A percentile compares a stretch with the other conserved stretches of the same genome.
phyloP scores from a whole-genome alignment of 1,140 invertebrate species.

The Teleogryllus occipitalis region DNA sequence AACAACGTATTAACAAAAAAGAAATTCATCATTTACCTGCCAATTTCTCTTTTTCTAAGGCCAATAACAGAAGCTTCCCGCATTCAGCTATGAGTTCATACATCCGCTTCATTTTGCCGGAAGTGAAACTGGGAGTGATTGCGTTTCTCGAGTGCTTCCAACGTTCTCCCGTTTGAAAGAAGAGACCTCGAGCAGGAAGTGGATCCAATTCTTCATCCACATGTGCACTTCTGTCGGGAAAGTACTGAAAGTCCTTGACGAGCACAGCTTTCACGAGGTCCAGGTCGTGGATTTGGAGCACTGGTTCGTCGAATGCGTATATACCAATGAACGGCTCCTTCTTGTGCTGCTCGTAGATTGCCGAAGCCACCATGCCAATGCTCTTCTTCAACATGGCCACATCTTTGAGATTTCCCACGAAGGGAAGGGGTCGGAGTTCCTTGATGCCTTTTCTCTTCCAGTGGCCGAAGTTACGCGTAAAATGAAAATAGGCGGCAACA shows the following conservation, averaged over 20 bases:
- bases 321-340: constrained; percentile 29
- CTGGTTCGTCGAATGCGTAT: constrained; percentile 40
- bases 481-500: constrained; percentile 30
- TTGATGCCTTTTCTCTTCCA: constrained; percentile 39
- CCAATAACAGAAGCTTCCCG: constrained; percentile 11
- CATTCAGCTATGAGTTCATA: constrained; percentile 27
- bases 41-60: no score
- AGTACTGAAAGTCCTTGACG: constrained; percentile 41
- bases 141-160: constrained; percentile 41
- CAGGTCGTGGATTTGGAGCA: constrained; percentile 39
- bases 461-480: constrained; percentile 38
- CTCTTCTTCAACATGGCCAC: constrained; percentile 21
- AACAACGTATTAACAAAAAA: no score
- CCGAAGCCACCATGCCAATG: neutral
- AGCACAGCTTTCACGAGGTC: constrained; percentile 40
- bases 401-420: constrained; percentile 38
- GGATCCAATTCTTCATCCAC: constrained; percentile 37
- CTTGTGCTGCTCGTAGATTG: neutral
- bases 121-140: constrained; percentile 40
- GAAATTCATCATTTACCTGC: no score
- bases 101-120: constrained; percentile 42
- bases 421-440: constrained; percentile 34
- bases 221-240: constrained; percentile 36
- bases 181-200: constrained; percentile 2
- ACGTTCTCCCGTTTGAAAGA: constrained; percentile 19